A percentile compares a stretch with the other conserved stretches of the same genome.
Conservation (phyloP, 2,113 vertebrate genomes). For the Osmerus eperlanus region DNA sequence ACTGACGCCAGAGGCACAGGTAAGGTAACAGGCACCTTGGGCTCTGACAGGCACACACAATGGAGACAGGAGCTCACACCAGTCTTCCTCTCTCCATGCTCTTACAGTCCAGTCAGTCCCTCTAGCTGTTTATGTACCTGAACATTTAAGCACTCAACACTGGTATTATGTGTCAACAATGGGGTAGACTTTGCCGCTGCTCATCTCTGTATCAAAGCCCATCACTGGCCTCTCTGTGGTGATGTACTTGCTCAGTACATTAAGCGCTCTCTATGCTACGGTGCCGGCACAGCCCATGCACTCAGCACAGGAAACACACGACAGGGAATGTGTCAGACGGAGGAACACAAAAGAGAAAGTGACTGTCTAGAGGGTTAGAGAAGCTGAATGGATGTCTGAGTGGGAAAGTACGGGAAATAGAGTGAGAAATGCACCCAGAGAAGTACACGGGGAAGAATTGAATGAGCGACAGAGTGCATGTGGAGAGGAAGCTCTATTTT, state of each 20-base stretch:
- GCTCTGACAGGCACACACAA: neutral
- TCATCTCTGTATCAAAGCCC: constrained; percentile 2
- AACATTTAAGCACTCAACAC: constrained; percentile 1
- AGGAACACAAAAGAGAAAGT: constrained; percentile 3
- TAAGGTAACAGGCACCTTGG: constrained; percentile 20
- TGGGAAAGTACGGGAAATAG: constrained; percentile 24
- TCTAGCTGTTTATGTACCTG: neutral
- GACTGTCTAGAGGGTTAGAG: constrained; percentile 20
- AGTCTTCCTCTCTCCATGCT: neutral
- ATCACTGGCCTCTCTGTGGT: neutral
- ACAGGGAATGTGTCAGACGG: constrained; percentile 4
- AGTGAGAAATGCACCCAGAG: constrained; percentile 2
- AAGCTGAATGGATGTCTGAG: constrained; percentile 24
- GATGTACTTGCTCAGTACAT: neutral
- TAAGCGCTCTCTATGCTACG: constrained; percentile 16
- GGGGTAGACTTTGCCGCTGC: neutral
- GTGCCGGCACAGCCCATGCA: neutral
- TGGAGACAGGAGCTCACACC: neutral
- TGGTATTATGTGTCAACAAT: neutral
- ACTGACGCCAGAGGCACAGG: constrained; percentile 11
- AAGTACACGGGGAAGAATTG: neutral
- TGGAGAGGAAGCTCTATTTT: constrained; percentile 34
- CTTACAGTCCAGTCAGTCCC: neutral
- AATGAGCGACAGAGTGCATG: neutral
- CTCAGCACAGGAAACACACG: neutral